These are phyloP conservation scores for Temnothorax nylanderi DNA, from an alignment of 1,140 invertebrate genomes.

Conservation along the genomic window DNA sequence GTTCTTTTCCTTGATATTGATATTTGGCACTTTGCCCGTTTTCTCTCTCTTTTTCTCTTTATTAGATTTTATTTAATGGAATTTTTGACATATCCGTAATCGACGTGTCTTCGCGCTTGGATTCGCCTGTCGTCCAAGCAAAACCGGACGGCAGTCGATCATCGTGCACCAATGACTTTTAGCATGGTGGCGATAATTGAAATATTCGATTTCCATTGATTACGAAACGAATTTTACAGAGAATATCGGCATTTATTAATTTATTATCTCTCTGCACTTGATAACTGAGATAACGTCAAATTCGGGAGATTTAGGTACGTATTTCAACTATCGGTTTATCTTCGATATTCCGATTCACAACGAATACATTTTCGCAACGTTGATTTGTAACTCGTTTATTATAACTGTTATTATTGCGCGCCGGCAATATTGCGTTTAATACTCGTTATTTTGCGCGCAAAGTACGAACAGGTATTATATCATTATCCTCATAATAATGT, in stretches of 20 bases:
- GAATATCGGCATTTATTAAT: constrained; percentile 39
- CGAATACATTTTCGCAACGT: neutral
- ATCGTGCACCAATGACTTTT: neutral
- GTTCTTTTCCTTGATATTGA: neutral
- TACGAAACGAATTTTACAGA: neutral
- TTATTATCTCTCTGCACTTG: neutral
- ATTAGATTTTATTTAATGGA: constrained; percentile 33
- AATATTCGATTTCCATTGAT: constrained; percentile 11
- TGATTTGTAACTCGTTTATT: constrained; percentile 5
- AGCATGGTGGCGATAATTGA: constrained; percentile 8
- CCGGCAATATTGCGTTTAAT: neutral
- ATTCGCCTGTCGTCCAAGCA: neutral
- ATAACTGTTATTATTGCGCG: neutral
- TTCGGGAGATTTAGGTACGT: neutral
- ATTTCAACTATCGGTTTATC: neutral
- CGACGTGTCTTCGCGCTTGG: neutral
- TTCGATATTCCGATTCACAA: neutral
- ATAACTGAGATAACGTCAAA: constrained; percentile 11
- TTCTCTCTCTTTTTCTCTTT: neutral
- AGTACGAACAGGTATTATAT: constrained; percentile 18
- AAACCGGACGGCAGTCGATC: constrained; percentile 13
- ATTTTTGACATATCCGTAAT: constrained; percentile 14
- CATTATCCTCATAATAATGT: neutral
- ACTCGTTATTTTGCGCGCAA: neutral
- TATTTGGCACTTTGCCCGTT: neutral